A percentile compares a stretch with the other conserved stretches of the same genome.
These are phyloP conservation scores for Tiliacea citrago DNA, from an alignment of 2,888 invertebrate species.

Conservation along the genomic window DNA sequence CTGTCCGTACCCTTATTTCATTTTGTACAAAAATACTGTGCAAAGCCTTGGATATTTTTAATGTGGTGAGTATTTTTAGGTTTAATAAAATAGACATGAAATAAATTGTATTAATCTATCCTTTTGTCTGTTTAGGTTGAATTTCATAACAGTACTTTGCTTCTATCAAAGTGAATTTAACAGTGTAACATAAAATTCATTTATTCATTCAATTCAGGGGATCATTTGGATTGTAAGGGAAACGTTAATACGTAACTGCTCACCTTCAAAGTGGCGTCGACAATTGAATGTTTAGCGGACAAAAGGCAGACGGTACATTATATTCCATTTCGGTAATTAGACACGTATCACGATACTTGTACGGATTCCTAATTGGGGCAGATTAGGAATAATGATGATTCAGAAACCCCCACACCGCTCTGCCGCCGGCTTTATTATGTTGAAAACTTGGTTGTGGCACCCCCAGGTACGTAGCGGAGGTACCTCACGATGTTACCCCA, in stretches of 20 bases:
- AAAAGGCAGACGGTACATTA: conserved; percentile 47
- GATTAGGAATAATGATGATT: conserved; percentile 71
- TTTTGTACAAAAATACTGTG: background rate
- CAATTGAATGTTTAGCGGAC: conserved; percentile 40
- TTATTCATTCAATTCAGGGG: conserved; percentile 16
- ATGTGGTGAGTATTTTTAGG: background rate
- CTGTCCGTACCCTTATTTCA: background rate
- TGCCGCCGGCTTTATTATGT: conserved; percentile 52
- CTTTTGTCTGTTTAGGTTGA: conserved; percentile 2
- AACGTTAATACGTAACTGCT: conserved; percentile 25
- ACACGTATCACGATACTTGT: conserved; percentile 67
- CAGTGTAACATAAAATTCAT: conserved; percentile 26
- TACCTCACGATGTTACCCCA: conserved; percentile 11
- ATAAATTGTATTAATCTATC: background rate
- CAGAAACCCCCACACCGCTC: conserved; percentile 45
- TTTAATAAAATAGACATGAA: background rate
- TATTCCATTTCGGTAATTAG: conserved; percentile 65
- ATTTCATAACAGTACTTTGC: background rate
- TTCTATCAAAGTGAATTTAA: conserved; percentile 12
- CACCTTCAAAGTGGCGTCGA: conserved; percentile 33
- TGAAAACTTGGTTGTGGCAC: conserved; percentile 43
- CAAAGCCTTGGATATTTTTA: background rate
- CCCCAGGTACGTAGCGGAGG: conserved; percentile 25
- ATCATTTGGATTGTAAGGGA: conserved; percentile 22
- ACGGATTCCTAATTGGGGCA: conserved; percentile 72